These are phyloP conservation scores for Mesoligia furuncula DNA, from an alignment of 2,888 invertebrate species.

Conservation along the genomic window DNA sequence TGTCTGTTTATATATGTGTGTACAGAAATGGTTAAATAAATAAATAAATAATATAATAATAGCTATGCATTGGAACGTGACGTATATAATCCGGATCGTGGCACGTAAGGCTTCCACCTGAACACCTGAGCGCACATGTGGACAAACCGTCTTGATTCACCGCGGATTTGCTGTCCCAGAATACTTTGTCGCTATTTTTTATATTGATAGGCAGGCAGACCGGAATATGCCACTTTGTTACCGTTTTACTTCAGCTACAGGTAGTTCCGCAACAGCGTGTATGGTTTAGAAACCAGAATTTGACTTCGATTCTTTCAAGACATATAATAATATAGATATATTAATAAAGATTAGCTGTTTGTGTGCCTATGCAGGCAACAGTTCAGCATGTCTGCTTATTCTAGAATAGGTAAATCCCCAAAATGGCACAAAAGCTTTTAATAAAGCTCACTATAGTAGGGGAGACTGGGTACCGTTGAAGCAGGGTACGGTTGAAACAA, in stretches of 20 bases:
- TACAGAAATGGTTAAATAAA: too few relatives aligned
- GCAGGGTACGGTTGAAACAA: too few relatives aligned
- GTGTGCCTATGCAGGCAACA: neutral
- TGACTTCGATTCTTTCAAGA: neutral
- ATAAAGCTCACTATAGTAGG: neutral
- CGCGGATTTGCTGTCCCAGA: constrained; percentile 27
- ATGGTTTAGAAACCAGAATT: neutral
- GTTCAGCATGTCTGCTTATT: neutral
- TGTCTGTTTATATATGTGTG: too few relatives aligned
- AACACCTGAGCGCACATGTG: constrained; percentile 61
- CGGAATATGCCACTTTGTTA: constrained; percentile 23
- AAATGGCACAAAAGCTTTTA: neutral
- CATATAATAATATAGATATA: too few relatives aligned
- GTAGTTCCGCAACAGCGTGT: neutral
- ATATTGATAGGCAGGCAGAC: neutral
- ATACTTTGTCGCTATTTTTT: constrained; percentile 30
- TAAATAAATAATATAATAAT: too few relatives aligned
- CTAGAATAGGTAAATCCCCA: neutral
- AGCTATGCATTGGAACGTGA: constrained; percentile 60
- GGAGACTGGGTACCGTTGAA: too few relatives aligned
- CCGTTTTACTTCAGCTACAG: constrained; percentile 26
- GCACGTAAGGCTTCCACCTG: constrained; percentile 67
- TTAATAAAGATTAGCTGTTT: neutral
- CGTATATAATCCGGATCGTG: constrained; percentile 65
- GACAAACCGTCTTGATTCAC: constrained; percentile 55